Evolutionary conservation across 2,797 vertebrate genomes (phyloP).

Genomic region (Ceyx erithaca): DNA sequence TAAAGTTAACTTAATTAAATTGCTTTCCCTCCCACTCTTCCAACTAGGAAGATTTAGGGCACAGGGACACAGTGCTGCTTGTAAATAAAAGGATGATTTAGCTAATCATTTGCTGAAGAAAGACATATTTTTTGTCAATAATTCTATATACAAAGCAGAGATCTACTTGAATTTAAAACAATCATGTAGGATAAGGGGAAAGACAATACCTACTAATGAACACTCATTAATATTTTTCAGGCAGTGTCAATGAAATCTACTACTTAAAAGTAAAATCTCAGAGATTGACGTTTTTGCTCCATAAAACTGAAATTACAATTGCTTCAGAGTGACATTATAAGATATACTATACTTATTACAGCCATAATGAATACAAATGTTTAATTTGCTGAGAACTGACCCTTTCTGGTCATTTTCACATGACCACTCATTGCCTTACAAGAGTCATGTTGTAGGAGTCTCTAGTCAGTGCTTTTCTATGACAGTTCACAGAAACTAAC

Average conservation of each 20-base stretch:
- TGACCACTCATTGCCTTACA: neutral
- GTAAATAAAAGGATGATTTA: conserved; percentile 63
- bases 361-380: neutral
- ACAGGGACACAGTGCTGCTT: conserved; percentile 20
- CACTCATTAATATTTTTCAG: conserved; percentile 25
- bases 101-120: conserved; percentile 53
- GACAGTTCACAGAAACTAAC: neutral
- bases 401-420: neutral
- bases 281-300: neutral
- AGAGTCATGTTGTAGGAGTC: neutral
- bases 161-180: conserved; percentile 29
- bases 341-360: neutral
- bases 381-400: neutral
- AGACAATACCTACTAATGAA: conserved; percentile 19
- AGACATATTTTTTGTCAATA: conserved; percentile 23
- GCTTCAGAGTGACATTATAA: neutral
- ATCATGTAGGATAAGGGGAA: neutral
- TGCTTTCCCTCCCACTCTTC: conserved; percentile 61
- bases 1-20: conserved; percentile 77
- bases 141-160: neutral
- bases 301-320: conserved; percentile 23
- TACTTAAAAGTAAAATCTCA: conserved; percentile 32
- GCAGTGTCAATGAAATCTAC: conserved; percentile 1
- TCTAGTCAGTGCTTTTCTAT: neutral
- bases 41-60: conserved; percentile 60